Conservation (phyloP, 1,140 invertebrate species). For the Drosophila nasuta region DNA sequence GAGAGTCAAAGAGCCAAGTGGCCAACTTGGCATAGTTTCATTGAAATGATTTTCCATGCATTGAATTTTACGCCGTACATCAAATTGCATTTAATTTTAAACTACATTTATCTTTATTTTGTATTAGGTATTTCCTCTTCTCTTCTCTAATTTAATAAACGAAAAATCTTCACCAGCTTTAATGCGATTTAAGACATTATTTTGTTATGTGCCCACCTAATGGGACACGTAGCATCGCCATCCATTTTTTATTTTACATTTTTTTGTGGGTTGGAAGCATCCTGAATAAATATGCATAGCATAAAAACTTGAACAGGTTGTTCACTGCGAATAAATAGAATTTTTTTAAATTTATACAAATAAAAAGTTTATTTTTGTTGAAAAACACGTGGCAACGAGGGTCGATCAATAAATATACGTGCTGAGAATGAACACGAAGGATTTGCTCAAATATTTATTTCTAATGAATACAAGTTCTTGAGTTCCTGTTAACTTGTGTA, state of each 20-base stretch:
- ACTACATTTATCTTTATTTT: background rate
- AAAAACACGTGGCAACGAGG: conserved; percentile 2
- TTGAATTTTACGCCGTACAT: background rate
- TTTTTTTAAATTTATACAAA: conserved; percentile 29
- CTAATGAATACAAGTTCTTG: background rate
- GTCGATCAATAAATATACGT: conserved; percentile 12
- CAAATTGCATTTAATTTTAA: conserved; percentile 1
- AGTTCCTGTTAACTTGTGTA: background rate
- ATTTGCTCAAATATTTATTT: background rate
- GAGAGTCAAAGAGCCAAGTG: conserved; percentile 10
- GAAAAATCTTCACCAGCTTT: background rate
- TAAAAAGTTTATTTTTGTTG: conserved; percentile 34
- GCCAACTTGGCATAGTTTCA: conserved; percentile 35
- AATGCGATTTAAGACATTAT: background rate
- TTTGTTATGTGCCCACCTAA: background rate
- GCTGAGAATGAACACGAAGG: background rate
- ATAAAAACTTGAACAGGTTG: conserved; percentile 23
- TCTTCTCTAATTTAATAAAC: too few relatives aligned
- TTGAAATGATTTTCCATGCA: background rate
- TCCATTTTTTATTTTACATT: background rate
- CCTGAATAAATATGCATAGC: conserved; percentile 29
- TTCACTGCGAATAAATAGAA: background rate
- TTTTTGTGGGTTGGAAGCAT: background rate
- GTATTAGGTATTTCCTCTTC: too few relatives aligned
- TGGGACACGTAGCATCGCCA: conserved; percentile 20